Evolutionary conservation across 2,797 vertebrate genomes (phyloP), one percentile per base, ranked within the genome.

Genomic region (Helostoma temminkii): DNA sequence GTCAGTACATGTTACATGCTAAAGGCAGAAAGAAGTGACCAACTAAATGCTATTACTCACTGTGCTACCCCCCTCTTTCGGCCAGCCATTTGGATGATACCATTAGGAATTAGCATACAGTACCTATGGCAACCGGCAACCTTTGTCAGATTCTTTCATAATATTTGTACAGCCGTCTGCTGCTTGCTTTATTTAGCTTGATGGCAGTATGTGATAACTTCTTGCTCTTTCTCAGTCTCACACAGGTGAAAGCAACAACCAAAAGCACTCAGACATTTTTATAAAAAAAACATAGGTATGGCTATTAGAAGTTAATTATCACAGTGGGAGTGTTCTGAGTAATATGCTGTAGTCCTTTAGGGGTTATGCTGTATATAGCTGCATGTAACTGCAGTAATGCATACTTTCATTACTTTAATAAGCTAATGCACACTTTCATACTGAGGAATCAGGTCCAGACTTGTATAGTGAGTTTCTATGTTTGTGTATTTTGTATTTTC

Each of bases 61-160:
- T 57, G 24, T 62, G 56, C 80, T 56, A n/a, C 50, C 71, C 77
- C 74, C 75, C 61, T 68, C 69, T 62, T 43, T 64, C 41, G 41
- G 24, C 63, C 79, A 72, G 72, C 73, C 75, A 66, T 71, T 78
- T 61, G 80, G 82, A 88, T 91, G 89, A 92, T 84, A 91, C 88
- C 89, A 92, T 93, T 93, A 91, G 74, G 68, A 92, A 94, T 94
- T 94, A 94, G 89, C 92, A 94, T 95, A 92, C 86, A 87, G 93
- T 94, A 93, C 91, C 93, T 94, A 95, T 95, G 93, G 93, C 93
- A 94, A 94, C 94, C 84, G 32, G 74, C 91, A 94, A 93, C 93
- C 93, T 94, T 93, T 94, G 90, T 93, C 88, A 89, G 89, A 83
- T 83, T 90, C 87, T 93, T 92, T 94, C 91, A 92, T 92, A 92